Evolutionary conservation across 2,113 vertebrate genomes (phyloP).

Genomic region (Petrocephalus microphthalmus): DNA sequence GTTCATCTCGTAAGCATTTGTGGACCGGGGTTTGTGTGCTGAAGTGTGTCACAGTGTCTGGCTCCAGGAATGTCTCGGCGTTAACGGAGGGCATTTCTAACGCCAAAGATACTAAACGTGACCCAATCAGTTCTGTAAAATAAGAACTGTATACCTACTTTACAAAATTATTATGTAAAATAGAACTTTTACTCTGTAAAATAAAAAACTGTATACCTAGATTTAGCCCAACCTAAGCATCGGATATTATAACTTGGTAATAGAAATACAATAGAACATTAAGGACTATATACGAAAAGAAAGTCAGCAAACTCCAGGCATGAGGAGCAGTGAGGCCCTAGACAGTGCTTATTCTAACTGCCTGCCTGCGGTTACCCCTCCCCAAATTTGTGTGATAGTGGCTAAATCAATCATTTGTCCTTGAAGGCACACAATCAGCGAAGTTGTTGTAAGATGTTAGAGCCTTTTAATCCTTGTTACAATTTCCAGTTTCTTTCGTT

Average conservation of each 20-base stretch:
- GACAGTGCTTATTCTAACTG: not conserved
- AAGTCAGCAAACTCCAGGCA: not conserved
- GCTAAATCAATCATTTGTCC: not conserved
- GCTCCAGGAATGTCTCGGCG: not conserved
- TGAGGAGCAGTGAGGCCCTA: not conserved
- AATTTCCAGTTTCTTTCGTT: not conserved
- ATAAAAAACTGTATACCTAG: not conserved
- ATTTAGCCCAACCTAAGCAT: not conserved
- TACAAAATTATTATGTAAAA: no score
- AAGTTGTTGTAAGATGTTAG: not conserved
- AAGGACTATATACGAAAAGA: no score
- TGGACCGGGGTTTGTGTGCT: not conserved
- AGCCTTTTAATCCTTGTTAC: not conserved
- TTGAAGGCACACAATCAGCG: not conserved
- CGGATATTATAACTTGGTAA: no score
- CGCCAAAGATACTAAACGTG: not conserved
- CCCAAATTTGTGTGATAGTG: not conserved
- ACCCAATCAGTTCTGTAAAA: not conserved
- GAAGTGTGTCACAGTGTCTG: not conserved
- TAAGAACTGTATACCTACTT: not conserved
- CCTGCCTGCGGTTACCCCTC: not conserved
- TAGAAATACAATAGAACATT: no score
- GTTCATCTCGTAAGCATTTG: not conserved
- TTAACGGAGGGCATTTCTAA: not conserved
- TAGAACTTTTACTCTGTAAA: no score